These are phyloP conservation scores for Trichogramma pretiosum DNA, from an alignment of 1,140 invertebrate genomes.

Conservation along the genomic window DNA sequence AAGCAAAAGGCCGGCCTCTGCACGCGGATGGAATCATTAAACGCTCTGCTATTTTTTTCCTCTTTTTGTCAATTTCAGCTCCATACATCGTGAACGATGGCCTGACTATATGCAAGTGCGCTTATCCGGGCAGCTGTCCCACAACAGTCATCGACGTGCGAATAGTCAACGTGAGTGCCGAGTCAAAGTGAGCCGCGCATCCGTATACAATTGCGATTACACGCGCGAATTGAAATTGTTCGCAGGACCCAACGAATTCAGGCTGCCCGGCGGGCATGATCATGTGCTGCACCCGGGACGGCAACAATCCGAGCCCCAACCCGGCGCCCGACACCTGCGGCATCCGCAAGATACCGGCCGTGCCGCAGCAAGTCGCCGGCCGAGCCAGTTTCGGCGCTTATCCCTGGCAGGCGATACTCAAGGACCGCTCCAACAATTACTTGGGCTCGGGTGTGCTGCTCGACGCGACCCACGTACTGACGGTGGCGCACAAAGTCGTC, in stretches of 20 bases:
- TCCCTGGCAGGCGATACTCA: slow-evolving; percentile 48
- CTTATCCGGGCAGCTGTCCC: slow-evolving; percentile 5
- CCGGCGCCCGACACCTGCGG: slow-evolving; percentile 32
- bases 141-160: slow-evolving; percentile 49
- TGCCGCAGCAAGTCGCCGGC: slow-evolving; percentile 33
- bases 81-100: neutral
- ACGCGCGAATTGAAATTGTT: neutral
- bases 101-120: neutral
- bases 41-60: too few relatives aligned
- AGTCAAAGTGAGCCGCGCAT: too few relatives aligned
- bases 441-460: slow-evolving; percentile 61
- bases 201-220: neutral
- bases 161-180: slow-evolving; percentile 55
- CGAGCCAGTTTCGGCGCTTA: slow-evolving; percentile 50
- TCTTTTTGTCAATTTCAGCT: too few relatives aligned
- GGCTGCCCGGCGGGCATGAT: slow-evolving; percentile 39
- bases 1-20: too few relatives aligned
- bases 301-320: neutral
- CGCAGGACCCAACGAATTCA: slow-evolving; percentile 6
- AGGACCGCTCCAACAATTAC: slow-evolving; percentile 43
- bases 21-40: too few relatives aligned
- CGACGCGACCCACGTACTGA: slow-evolving; percentile 54
- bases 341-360: slow-evolving; percentile 32
- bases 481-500: slow-evolving; percentile 58
- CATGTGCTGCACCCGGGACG: slow-evolving; percentile 37